Percentiles rank a stretch among this genome's conserved stretches.
Conservation (phyloP, 2,888 invertebrate genomes). For the Perdita meconis region DNA sequence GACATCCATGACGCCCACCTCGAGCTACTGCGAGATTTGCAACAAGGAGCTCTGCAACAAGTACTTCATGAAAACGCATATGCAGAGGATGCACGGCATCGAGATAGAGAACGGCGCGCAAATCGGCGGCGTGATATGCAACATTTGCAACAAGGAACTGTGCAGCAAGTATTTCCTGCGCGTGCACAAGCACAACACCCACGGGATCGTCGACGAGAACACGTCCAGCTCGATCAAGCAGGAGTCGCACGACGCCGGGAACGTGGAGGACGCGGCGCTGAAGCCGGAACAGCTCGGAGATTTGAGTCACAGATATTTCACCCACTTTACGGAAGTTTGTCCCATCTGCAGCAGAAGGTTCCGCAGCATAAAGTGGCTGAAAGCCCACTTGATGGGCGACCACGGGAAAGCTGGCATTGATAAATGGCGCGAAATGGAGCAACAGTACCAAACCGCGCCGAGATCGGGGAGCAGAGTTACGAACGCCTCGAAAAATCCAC, state of each 20-base stretch:
- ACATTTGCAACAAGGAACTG: constrained; percentile 98
- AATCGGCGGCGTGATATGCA: constrained; percentile 97
- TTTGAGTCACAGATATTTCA: constrained; percentile 87
- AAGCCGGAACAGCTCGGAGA: constrained; percentile 86
- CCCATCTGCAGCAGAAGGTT: constrained; percentile 94
- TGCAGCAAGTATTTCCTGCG: constrained; percentile 99
- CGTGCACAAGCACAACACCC: constrained; percentile 99
- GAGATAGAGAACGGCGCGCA: constrained; percentile 96
- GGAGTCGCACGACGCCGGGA: constrained; percentile 73
- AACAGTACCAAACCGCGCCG: constrained; percentile 84
- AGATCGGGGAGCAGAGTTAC: constrained; percentile 83
- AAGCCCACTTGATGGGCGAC: constrained; percentile 93
- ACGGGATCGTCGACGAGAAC: constrained; percentile 96
- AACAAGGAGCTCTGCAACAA: constrained; percentile 99
- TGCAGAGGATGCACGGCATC: constrained; percentile 99
- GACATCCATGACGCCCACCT: constrained; percentile 89
- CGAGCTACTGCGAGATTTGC: constrained; percentile 98
- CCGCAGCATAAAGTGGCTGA: constrained; percentile 94
- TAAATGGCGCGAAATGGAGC: constrained; percentile 87
- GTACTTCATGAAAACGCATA: constrained; percentile 99
- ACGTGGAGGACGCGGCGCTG: constrained; percentile 83
- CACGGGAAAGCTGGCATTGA: constrained; percentile 90
- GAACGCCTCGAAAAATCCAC: constrained; percentile 36
- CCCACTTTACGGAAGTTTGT: constrained; percentile 91
- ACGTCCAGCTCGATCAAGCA: constrained; percentile 81